phyloP scores from a whole-genome alignment of 2,888 invertebrate species.

The Odontocerum albicorne region DNA sequence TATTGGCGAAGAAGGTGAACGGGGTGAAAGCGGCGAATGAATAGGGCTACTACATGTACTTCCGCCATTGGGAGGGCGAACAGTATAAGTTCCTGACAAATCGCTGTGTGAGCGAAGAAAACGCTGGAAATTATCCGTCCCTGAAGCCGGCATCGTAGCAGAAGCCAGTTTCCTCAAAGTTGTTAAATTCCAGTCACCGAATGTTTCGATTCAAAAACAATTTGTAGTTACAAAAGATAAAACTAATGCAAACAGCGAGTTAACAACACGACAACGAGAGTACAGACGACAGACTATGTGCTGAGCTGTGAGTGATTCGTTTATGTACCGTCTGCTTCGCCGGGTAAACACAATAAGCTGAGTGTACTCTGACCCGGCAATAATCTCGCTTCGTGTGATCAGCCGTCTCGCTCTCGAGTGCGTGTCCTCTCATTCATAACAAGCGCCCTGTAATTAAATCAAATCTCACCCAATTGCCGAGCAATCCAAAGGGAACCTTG shows the following conservation, averaged over 20 bases:
- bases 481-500: too few relatives aligned
- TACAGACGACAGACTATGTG: constrained; percentile 23
- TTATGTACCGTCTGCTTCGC: constrained; percentile 30
- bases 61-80: constrained; percentile 55
- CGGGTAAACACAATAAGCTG: constrained; percentile 22
- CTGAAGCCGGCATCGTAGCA: constrained; percentile 66
- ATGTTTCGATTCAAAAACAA: background rate
- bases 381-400: constrained; percentile 25
- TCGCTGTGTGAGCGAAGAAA: constrained; percentile 60
- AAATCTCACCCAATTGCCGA: too few relatives aligned
- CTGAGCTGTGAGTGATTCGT: constrained; percentile 13
- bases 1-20: constrained; percentile 46
- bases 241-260: background rate
- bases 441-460: too few relatives aligned
- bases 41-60: constrained; percentile 43
- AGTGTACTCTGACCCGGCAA: constrained; percentile 33
- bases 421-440: too few relatives aligned
- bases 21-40: constrained; percentile 46
- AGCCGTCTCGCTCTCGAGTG: too few relatives aligned
- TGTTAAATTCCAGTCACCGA: background rate
- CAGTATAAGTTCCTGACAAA: constrained; percentile 42
- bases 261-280: background rate
- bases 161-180: constrained; percentile 5
- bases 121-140: constrained; percentile 62
- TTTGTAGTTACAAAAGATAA: too few relatives aligned